Evolutionary conservation across 1,140 invertebrate species (phyloP).

Genomic region (Nephila pilipes): DNA sequence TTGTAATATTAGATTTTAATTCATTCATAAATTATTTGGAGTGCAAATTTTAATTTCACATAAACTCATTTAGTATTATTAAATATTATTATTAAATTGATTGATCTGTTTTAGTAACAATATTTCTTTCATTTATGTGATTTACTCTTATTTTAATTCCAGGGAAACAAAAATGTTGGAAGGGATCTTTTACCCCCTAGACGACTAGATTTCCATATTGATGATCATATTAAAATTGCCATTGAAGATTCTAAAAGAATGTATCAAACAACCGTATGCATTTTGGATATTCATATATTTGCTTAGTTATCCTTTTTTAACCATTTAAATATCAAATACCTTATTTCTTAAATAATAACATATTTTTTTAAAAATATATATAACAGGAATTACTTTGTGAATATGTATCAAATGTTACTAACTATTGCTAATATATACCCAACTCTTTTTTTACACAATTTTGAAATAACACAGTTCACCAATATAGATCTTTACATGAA

Average conservation of each 20-base stretch:
- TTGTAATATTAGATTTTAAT: no score
- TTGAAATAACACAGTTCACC: no score
- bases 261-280: conserved; percentile 57
- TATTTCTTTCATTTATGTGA: neutral
- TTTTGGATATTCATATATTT: neutral
- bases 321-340: neutral
- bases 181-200: conserved; percentile 78
- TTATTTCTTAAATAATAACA: neutral
- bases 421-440: no score
- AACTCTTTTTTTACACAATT: no score
- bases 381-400: neutral
- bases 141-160: neutral
- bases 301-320: no score
- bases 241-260: conserved; percentile 78
- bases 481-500: no score
- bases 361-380: no score
- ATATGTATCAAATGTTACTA: no score
- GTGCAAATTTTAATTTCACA: no score
- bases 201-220: conserved; percentile 80
- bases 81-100: no score
- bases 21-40: no score
- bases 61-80: no score
- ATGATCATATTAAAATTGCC: conserved; percentile 68
- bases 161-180: conserved; percentile 64
- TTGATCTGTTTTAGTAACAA: neutral